A percentile compares a stretch with the other conserved stretches of the same genome.
Conservation (phyloP, 2,797 vertebrate genomes). For the Crocodylus rhombifer region DNA sequence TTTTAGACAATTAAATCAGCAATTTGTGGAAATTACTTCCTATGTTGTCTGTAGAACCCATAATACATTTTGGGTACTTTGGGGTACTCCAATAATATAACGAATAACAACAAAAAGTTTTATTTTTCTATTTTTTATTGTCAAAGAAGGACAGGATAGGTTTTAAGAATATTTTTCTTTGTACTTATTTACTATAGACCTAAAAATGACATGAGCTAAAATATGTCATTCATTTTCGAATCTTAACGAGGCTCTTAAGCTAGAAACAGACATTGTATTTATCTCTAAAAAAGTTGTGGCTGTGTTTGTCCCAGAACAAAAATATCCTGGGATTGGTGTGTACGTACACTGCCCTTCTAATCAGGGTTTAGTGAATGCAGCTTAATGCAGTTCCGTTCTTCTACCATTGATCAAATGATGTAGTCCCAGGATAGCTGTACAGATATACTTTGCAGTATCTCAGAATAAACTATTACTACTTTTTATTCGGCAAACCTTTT, state of each 20-base stretch:
- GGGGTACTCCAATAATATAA: neutral
- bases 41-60: neutral
- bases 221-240: neutral
- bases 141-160: neutral
- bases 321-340: too few relatives aligned
- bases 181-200: neutral
- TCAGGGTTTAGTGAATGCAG: too few relatives aligned
- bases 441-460: too few relatives aligned
- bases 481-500: too few relatives aligned
- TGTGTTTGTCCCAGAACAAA: too few relatives aligned
- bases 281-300: too few relatives aligned
- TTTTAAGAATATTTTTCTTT: neutral
- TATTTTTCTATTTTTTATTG: constrained; percentile 1
- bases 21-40: neutral
- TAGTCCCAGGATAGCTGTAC: too few relatives aligned
- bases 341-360: too few relatives aligned
- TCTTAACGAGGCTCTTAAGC: constrained; percentile 3
- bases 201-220: constrained; percentile 6
- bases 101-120: neutral
- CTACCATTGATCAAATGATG: too few relatives aligned
- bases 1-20: neutral
- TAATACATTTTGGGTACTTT: neutral
- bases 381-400: too few relatives aligned
- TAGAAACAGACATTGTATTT: too few relatives aligned
- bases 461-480: too few relatives aligned